phyloP scores from a whole-genome alignment of 2,797 vertebrate genomes.

The Darevskia nairensis region DNA sequence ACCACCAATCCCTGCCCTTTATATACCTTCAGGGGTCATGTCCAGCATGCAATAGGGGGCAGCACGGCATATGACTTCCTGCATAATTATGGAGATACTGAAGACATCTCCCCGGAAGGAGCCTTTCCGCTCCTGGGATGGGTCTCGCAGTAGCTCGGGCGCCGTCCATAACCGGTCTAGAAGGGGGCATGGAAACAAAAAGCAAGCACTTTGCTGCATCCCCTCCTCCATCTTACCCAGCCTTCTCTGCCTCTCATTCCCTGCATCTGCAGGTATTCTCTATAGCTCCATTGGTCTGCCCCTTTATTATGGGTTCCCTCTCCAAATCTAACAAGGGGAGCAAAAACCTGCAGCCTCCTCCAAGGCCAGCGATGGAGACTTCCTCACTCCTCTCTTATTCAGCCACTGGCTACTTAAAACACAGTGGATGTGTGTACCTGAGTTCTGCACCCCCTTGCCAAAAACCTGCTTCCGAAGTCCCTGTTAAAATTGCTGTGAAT shows the following conservation, averaged over 20 bases:
- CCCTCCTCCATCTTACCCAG: accelerated
- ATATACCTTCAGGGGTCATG: slow-evolving; percentile 85
- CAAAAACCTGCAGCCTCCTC: not conserved
- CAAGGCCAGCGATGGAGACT: not conserved
- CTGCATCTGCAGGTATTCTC: too few relatives aligned
- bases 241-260: not conserved
- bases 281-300: too few relatives aligned
- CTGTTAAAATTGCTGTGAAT: not conserved
- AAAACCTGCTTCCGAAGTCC: not conserved
- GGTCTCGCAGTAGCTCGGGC: slow-evolving; percentile 87
- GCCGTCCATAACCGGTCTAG: slow-evolving; percentile 92
- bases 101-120: slow-evolving; percentile 85
- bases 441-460: too few relatives aligned
- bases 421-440: not conserved
- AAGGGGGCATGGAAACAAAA: not conserved
- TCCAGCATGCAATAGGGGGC: slow-evolving; percentile 92
- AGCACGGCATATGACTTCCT: slow-evolving; percentile 90
- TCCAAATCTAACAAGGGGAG: not conserved
- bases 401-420: not conserved
- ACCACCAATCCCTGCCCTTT: not conserved
- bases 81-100: slow-evolving; percentile 89
- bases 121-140: slow-evolving; percentile 75
- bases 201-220: accelerated
- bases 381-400: not conserved
- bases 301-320: too few relatives aligned